Conservation (phyloP, 2,888 invertebrate species). For the Thumatha senex region DNA sequence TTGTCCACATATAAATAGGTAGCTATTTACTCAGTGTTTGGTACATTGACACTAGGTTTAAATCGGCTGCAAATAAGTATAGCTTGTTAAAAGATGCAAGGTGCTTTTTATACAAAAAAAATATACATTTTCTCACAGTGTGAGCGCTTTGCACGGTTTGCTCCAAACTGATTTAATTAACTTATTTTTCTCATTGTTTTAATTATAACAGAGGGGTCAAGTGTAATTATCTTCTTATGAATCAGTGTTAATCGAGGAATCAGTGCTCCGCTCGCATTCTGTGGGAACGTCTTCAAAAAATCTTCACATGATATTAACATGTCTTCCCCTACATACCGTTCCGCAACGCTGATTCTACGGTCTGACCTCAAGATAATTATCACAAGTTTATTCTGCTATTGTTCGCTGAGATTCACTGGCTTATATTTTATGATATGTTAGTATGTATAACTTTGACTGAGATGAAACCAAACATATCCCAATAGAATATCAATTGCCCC, state of each 20-base stretch:
- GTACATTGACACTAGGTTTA: neutral
- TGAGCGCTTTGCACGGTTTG: slow-evolving; percentile 22
- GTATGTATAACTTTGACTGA: slow-evolving; percentile 12
- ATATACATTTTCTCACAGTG: slow-evolving; percentile 41
- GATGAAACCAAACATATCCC: too few species aligned
- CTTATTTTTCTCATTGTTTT: slow-evolving; percentile 58
- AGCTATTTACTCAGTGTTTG: neutral
- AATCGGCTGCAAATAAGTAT: neutral
- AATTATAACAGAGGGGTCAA: slow-evolving; percentile 65
- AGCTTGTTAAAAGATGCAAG: slow-evolving; percentile 1
- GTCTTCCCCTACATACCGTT: slow-evolving; percentile 76
- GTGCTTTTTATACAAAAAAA: neutral
- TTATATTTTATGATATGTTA: slow-evolving; percentile 52
- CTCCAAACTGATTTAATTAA: slow-evolving; percentile 35
- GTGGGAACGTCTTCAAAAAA: slow-evolving; percentile 81
- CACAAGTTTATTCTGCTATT: slow-evolving; percentile 73
- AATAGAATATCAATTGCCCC: too few species aligned
- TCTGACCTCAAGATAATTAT: slow-evolving; percentile 78
- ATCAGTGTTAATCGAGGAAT: slow-evolving; percentile 77
- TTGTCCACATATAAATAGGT: too few species aligned
- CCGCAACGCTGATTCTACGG: slow-evolving; percentile 67
- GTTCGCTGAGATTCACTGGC: slow-evolving; percentile 68
- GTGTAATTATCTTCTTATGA: slow-evolving; percentile 77
- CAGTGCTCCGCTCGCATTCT: slow-evolving; percentile 60
- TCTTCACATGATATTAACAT: slow-evolving; percentile 81